Percentiles rank a stretch among this genome's conserved stretches.
Conservation (phyloP, 1,140 invertebrate species). For the Zaprionus nigranus region DNA sequence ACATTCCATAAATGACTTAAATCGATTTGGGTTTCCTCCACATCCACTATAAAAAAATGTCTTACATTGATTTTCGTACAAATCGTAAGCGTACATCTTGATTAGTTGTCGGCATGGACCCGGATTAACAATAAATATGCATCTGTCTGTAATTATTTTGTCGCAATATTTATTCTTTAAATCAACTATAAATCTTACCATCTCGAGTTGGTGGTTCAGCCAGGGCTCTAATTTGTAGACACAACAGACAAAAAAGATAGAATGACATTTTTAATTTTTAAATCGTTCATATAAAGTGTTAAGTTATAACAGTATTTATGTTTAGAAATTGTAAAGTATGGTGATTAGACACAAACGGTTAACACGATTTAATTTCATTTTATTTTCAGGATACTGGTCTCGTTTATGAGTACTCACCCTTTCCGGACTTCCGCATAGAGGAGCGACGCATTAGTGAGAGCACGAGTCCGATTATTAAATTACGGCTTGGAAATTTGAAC, state of each 20-base stretch:
- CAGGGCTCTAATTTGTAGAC: neutral
- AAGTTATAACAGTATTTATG: neutral
- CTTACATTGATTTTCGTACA: constrained; percentile 17
- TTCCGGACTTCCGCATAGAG: constrained; percentile 57
- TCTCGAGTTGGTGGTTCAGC: neutral
- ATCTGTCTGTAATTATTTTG: constrained; percentile 12
- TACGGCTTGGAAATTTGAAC: constrained; percentile 43
- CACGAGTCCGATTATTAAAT: constrained; percentile 6
- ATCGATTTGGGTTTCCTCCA: constrained; percentile 57
- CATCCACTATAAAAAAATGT: constrained; percentile 46
- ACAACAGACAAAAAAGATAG: neutral
- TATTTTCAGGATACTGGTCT: constrained; percentile 29
- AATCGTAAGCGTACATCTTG: constrained; percentile 42
- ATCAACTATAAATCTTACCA: constrained; percentile 8
- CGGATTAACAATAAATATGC: constrained; percentile 25
- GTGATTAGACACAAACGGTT: neutral
- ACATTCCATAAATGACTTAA: constrained; percentile 24
- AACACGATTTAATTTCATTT: neutral
- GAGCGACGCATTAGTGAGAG: constrained; percentile 26
- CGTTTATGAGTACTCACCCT: constrained; percentile 62
- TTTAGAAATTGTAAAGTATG: neutral
- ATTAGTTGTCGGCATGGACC: constrained; percentile 36
- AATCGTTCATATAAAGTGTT: neutral
- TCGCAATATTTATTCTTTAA: neutral
- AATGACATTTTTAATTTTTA: neutral